Evolutionary conservation across 2,797 vertebrate species (phyloP), one percentile per base, ranked within the genome.

Genomic region (Sebastolobus altivelis): DNA sequence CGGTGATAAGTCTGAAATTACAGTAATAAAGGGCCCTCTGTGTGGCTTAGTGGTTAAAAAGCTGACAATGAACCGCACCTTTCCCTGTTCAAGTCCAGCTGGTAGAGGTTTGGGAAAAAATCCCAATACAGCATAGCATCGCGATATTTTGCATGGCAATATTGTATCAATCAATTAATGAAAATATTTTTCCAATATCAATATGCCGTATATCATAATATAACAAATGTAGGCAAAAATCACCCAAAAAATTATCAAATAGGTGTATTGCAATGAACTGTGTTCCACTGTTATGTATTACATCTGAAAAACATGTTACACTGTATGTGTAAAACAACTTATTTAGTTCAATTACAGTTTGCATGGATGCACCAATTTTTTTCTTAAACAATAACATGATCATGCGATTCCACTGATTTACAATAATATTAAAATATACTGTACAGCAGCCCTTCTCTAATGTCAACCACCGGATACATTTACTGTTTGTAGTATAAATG

Each of bases 51-150:
- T 22, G 31, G 49, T 27, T 6, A 61, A 68, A n/a, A 60, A 9
- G 29, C 27, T 27, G 38, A 76, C 6, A 14, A 52, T 37, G 31
- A 60, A 43, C 18, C 2, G 0, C 18, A 67, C n/a, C 52, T 22
- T 14, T 35, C 8, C 1, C 9, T 3, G 14, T 25, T 65, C 7
- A 12, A 38, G 20, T 60, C 29, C 20, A 29, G 35, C 38, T 65
- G 20, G 46, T 49, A 20, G 18, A 0, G 46, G 46, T 49, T 1
- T 0, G 46, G 46, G 8, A 2, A 20, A 9, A 20, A 20, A 49
- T 18, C 8, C 8, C 18, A 0, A 20, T 49, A 18, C 16, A 49
- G 16, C 18, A 49, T 0, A 8, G 3, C 1, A 18, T 49, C 1
- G 7, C 1, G 0, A 20, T 49, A 8, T 8, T 49, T 8, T 20